Evolutionary conservation across 2,888 invertebrate species (phyloP).

Genomic region (Cordilura impudica): DNA sequence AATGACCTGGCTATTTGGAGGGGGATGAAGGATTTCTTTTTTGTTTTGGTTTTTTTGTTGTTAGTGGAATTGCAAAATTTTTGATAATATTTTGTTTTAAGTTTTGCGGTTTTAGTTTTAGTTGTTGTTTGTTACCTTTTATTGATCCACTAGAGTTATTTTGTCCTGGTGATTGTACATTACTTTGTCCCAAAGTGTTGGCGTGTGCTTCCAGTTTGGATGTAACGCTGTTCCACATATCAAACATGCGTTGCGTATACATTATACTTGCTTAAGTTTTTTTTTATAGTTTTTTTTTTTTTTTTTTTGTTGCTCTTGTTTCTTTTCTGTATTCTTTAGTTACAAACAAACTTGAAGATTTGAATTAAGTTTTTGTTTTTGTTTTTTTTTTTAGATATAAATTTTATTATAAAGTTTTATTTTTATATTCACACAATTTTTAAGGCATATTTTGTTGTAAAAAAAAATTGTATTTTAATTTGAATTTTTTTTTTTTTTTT

Average conservation of each 20-base stretch:
- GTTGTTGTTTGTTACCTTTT: slow-evolving; percentile 74
- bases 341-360: background rate
- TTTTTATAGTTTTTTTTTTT: background rate
- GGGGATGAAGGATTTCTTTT: background rate
- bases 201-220: slow-evolving; percentile 79
- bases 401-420: slow-evolving; percentile 15
- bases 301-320: background rate
- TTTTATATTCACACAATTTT: slow-evolving; percentile 47
- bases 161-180: slow-evolving; percentile 78
- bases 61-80: background rate
- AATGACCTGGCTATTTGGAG: too few species aligned
- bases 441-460: slow-evolving; percentile 55
- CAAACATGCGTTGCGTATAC: slow-evolving; percentile 79
- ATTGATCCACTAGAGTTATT: slow-evolving; percentile 78
- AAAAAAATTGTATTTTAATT: slow-evolving; percentile 7
- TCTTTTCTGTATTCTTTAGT: background rate
- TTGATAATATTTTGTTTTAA: background rate
- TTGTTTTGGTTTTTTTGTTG: background rate
- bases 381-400: slow-evolving; percentile 13
- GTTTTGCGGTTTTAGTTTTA: background rate
- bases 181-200: slow-evolving; percentile 78
- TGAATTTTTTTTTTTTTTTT: slow-evolving; percentile 18
- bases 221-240: slow-evolving; percentile 79
- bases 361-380: slow-evolving; percentile 10
- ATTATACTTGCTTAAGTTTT: slow-evolving; percentile 70